Evolutionary conservation across 2,113 vertebrate species (phyloP), one percentile per base, ranked within the genome.

Genomic region (Gulo gulo): DNA sequence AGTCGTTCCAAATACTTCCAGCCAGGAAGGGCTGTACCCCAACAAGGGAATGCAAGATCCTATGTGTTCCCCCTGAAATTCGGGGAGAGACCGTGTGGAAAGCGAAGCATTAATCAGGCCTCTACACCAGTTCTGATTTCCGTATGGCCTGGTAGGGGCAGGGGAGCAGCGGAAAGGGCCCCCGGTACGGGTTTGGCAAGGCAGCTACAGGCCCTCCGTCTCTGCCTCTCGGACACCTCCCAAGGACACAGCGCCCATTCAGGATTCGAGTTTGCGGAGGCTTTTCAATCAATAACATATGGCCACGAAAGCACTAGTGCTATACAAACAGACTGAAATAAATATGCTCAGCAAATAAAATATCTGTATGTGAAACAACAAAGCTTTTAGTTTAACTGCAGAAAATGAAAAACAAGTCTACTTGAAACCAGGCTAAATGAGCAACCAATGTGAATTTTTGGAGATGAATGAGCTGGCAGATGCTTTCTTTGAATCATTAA

Each of bases 381-480:
- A 98, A 98, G 96, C 97, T 96, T 97, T 98, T 97, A 69, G 95
- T 96, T 98, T 97, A 92, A 92, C n/a, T 92, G 79, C 88, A 97
- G 97, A 98, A 98, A 98, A 98, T 81, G 78, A 98, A 98, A 98
- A 97, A 98, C 96, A 98, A 98, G 97, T 83, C 94, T 97, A 93
- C 96, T 98, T 98, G 95, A 97, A 98, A 98, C 97, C 59, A 94
- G 90, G 69, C 92, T 97, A 98, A 98, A 98, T 92, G 95, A 97
- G 91, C 96, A 97, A 98, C 42, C 92, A 76, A 95, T 90, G 84
- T 96, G 92, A 90, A 76, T 88, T 97, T 97, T 88, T 84, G 67
- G 97, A 98, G 98, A 98, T 98, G 97, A 98, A 98, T 96, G 96
- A 98, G 94, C 95, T 98, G 98, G 98, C 98, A 98, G 98, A 98